Base-by-base conservation (phyloP, 1,140 invertebrate genomes). In the Lepidurus couesii region DNA sequence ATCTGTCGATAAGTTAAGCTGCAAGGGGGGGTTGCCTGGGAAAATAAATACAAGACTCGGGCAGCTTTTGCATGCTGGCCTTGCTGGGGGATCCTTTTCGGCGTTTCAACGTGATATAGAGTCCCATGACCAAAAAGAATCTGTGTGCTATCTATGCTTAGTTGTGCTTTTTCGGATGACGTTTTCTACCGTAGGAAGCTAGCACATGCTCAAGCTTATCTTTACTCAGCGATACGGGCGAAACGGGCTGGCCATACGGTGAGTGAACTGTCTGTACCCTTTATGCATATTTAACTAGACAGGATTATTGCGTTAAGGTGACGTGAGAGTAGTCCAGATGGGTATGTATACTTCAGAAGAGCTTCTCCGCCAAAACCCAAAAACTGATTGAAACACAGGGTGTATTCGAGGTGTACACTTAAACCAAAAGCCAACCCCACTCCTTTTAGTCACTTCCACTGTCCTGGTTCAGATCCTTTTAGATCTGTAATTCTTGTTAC, bases 271-370 rank as follows among this genome's bases (percentile, higher is more conserved):
- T 34, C 53, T 65, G 45, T 47, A 65, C 53, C 53, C 53, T 65
- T 65, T 65, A 65, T 65, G 53, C 16, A 65, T 65, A 65, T 65
- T 65, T 65, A 65, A 65, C 8, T 65, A 16, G 53, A 65, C 53
- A 65, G 53, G 53, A 65, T n/a, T 65, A 65, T 65, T 65, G 53
- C 53, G 53, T 65, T 65, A 65, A 65, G 53, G 53, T 65, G 53
- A 65, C 53, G 53, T 65, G 53, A 65, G 53, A 65, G 53, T 65
- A 65, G 53, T 65, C 53, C 53, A 65, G 16, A 65, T 65, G 53
- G 53, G 53, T 65, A 9, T 21, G 13, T 65, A 9, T 65, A 65
- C 53, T 65, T 65, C n/a, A 13, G 6, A 13, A 16, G 9, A 34
- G 34, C 34, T 34, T 34, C 53, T 65, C 53, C 53, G 6, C 53